phyloP scores from a whole-genome alignment of 2,888 invertebrate genomes.

The Brachyptera risi region DNA sequence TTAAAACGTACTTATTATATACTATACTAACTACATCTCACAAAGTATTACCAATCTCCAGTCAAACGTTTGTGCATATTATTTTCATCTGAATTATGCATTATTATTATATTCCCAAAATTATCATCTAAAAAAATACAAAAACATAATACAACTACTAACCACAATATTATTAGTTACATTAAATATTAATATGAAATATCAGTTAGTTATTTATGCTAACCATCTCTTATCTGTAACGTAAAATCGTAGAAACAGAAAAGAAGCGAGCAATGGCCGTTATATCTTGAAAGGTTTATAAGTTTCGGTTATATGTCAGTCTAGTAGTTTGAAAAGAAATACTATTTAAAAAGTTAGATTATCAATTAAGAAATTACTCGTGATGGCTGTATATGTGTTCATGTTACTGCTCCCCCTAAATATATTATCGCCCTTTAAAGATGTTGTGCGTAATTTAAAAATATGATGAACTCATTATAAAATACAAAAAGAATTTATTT shows the following conservation, averaged over 20 bases:
- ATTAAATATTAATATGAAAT: no score
- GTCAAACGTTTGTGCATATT: neutral
- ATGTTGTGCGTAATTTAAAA: slow-evolving; percentile 10
- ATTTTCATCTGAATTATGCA: no score
- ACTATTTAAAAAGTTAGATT: neutral
- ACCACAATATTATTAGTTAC: no score
- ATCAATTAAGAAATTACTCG: slow-evolving; percentile 2
- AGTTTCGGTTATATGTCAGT: slow-evolving; percentile 4
- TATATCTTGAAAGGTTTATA: slow-evolving; percentile 8
- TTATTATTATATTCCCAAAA: no score
- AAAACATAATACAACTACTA: no score
- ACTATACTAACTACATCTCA: no score
- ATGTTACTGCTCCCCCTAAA: slow-evolving; percentile 13
- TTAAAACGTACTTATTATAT: no score
- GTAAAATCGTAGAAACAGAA: neutral
- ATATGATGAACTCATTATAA: neutral
- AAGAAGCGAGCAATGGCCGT: neutral
- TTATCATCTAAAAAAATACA: no score
- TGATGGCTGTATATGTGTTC: slow-evolving; percentile 19
- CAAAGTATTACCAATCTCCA: no score
- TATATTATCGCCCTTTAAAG: slow-evolving; percentile 3
- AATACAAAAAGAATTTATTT: slow-evolving; percentile 5
- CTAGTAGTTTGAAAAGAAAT: slow-evolving; percentile 11
- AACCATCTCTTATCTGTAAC: neutral
- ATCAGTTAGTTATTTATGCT: no score